These are phyloP conservation scores for Cottus gobio DNA, from an alignment of 2,113 vertebrate genomes.

Conservation along the genomic window DNA sequence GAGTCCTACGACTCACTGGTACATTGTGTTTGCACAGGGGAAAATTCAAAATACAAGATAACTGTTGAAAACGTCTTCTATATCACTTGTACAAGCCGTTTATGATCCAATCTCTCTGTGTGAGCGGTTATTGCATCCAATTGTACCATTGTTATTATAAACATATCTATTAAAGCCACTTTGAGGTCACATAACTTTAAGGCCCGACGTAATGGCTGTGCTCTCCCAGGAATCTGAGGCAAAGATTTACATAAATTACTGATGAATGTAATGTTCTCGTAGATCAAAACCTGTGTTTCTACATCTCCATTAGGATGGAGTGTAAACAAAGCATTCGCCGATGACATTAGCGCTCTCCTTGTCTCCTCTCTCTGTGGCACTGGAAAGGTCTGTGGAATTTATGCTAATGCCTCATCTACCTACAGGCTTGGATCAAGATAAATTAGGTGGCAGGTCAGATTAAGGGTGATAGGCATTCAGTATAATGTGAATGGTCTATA, in stretches of 20 bases:
- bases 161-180: background rate
- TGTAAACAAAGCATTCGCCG: background rate
- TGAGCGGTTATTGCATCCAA: background rate
- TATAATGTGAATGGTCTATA: background rate
- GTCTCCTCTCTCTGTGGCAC: background rate
- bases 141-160: background rate
- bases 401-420: constrained; percentile 7
- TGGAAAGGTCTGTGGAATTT: background rate
- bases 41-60: background rate
- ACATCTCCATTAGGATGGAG: constrained; percentile 3
- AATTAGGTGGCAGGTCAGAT: constrained; percentile 12
- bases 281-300: background rate
- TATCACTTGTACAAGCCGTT: background rate
- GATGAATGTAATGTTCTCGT: background rate
- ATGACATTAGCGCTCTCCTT: background rate
- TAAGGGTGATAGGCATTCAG: background rate
- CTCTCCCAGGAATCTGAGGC: background rate
- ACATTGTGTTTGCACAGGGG: too few species aligned
- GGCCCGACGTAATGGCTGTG: background rate
- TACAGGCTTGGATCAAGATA: constrained; percentile 13
- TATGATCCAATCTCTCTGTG: background rate
- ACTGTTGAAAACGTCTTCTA: background rate
- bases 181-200: background rate
- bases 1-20: background rate
- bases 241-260: background rate